Evolutionary conservation across 2,888 invertebrate genomes (phyloP).

Genomic region (Venustoraphidia nigricollis): DNA sequence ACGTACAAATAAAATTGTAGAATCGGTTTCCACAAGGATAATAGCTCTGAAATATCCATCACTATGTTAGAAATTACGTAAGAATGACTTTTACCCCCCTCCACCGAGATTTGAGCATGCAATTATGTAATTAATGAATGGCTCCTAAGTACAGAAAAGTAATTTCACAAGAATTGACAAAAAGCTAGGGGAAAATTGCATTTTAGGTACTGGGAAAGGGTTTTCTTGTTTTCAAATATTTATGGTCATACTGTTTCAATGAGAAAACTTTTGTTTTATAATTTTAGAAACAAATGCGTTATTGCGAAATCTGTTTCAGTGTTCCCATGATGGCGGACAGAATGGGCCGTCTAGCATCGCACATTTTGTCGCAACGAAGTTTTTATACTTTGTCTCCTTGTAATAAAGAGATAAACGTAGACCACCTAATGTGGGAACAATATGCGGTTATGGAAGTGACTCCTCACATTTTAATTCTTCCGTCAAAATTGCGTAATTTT

Average conservation of each 20-base stretch:
- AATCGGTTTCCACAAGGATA: too few relatives aligned
- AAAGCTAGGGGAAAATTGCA: too few relatives aligned
- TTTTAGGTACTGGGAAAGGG: too few relatives aligned
- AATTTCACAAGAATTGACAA: too few relatives aligned
- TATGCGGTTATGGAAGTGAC: constrained; percentile 53
- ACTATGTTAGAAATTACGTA: too few relatives aligned
- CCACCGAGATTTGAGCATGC: too few relatives aligned
- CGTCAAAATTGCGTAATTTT: constrained; percentile 73
- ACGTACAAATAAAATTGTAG: too few relatives aligned
- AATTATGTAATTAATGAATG: too few relatives aligned
- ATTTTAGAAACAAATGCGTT: background rate
- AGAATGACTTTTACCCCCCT: too few relatives aligned
- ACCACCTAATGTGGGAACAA: constrained; percentile 54
- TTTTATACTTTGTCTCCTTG: constrained; percentile 75
- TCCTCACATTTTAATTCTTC: constrained; percentile 72
- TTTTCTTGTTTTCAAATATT: too few relatives aligned
- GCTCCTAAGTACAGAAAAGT: too few relatives aligned
- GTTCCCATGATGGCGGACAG: constrained; percentile 41
- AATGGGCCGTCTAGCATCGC: constrained; percentile 54
- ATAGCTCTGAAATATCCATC: too few relatives aligned
- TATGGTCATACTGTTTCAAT: constrained; percentile 17
- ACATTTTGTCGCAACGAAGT: constrained; percentile 60
- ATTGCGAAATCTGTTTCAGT: constrained; percentile 18
- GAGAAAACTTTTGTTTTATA: background rate
- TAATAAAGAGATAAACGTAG: constrained; percentile 44